Evolutionary conservation across 1,140 invertebrate genomes (phyloP).

Genomic region (Drosophila parvula): DNA sequence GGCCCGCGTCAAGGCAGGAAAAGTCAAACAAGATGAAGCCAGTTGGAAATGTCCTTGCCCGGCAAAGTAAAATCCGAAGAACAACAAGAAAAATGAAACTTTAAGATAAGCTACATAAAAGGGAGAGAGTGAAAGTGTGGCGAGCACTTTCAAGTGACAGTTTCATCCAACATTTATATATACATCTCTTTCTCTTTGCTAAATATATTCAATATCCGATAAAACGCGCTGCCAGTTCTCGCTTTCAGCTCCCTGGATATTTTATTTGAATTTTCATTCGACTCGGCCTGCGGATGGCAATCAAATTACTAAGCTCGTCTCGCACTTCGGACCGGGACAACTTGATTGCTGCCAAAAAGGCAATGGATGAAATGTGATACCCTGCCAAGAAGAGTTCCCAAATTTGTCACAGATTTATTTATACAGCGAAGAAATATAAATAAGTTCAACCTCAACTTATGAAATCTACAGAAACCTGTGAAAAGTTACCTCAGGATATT

Average conservation of each 20-base stretch:
- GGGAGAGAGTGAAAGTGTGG: slow-evolving; percentile 37
- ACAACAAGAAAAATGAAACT: slow-evolving; percentile 48
- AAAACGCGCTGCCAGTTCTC: slow-evolving; percentile 8
- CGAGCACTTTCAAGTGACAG: slow-evolving; percentile 39
- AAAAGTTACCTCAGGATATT: not conserved
- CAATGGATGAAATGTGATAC: slow-evolving; percentile 9
- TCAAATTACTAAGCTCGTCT: slow-evolving; percentile 21
- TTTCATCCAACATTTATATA: slow-evolving; percentile 30
- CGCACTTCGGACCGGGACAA: slow-evolving; percentile 4
- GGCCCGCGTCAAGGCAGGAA: slow-evolving; percentile 55
- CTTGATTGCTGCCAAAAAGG: slow-evolving; percentile 15
- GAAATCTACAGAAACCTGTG: too few species aligned
- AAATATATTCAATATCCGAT: slow-evolving; percentile 46
- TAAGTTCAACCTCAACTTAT: too few species aligned
- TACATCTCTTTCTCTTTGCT: slow-evolving; percentile 21
- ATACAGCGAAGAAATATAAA: not conserved
- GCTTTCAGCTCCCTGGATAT: slow-evolving; percentile 2
- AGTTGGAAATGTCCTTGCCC: slow-evolving; percentile 59
- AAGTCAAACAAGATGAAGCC: slow-evolving; percentile 65
- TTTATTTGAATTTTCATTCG: slow-evolving; percentile 29
- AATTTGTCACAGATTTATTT: not conserved
- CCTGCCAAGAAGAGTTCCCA: not conserved
- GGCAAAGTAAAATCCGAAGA: slow-evolving; percentile 35
- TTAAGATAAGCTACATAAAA: slow-evolving; percentile 48
- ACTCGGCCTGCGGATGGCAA: slow-evolving; percentile 10